Base-by-base conservation (phyloP, 2,113 vertebrate genomes). In the Chaenogobius annularis region DNA sequence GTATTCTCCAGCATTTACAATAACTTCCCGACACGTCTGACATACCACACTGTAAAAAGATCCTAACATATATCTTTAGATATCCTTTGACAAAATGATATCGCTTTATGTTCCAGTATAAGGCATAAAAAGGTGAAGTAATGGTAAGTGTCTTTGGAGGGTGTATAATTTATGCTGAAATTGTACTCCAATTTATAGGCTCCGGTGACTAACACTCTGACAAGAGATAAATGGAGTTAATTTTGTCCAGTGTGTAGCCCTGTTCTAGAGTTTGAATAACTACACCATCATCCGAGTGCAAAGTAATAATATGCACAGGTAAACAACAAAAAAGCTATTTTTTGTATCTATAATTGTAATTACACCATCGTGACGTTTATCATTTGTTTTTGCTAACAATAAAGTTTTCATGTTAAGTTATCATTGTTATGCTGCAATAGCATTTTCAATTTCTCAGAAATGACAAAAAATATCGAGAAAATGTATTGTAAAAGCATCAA, bases 221-320 rank as follows among this genome's bases (percentile, higher is more conserved):
- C 65, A 52, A 59, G 70, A 89, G 85, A 92, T 92, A 70, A 89
- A 92, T 88, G 79, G 70, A 31, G 81, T 85, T 92, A 71, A 91
- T 92, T 92, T 90, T 79, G 77, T 83, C 61, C 59, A 74, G 65
- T 59, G 55, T 63, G 77, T 59, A 35, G 78, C 70, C 69, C 73
- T 69, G 5, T 47, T n/a, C 22, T 15, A 64, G 69, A 71, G 54
- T 3, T 50, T 67, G 13, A 68, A 44, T 20, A 73, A 74, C 68
- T 26, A 15, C 58, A 61, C 14, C 58, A 61, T 8, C 56, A 59
- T 59, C 12, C 14, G 56, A 17, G 12, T 58, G 7, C 26, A 61
- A 13, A 35, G 58, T 14, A 26, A 55, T 55, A 55, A 26, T 14
- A 58, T 23, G 55, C 11, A 14, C 50, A n/a, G 50, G 19, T 52